Percentiles rank a stretch among this genome's conserved stretches.
Evolutionary conservation across 2,797 vertebrate genomes (phyloP).

Genomic region (Rhinella marina): DNA sequence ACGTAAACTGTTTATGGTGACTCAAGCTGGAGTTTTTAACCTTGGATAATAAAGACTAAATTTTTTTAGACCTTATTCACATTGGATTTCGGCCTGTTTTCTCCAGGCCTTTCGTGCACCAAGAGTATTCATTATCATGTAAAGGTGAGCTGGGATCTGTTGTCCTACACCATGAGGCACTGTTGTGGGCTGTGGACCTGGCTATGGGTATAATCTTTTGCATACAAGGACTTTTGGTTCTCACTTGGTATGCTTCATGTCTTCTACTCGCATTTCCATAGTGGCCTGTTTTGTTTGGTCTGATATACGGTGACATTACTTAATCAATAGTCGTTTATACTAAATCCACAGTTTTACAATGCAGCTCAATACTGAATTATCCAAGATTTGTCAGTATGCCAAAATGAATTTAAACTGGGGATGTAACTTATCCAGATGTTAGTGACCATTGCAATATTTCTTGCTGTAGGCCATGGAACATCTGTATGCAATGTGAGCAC

Average conservation of each 20-base stretch:
- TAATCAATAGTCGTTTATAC: conserved; percentile 21
- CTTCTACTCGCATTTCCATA: background rate
- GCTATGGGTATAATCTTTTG: background rate
- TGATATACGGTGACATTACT: conserved; percentile 11
- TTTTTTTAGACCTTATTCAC: no score
- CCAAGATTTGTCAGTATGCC: background rate
- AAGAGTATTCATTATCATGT: no score
- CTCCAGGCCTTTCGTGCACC: no score
- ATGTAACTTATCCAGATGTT: background rate
- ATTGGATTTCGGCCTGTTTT: no score
- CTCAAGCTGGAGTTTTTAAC: no score
- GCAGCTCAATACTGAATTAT: background rate
- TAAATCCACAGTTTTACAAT: background rate
- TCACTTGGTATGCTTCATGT: background rate
- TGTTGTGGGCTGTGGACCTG: background rate
- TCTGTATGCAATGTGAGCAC: background rate
- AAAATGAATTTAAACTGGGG: background rate
- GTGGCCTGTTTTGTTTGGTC: background rate
- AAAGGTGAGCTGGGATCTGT: background rate
- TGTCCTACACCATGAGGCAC: background rate
- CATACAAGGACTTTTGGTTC: background rate
- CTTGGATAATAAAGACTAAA: no score
- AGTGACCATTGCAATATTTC: background rate
- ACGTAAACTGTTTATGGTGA: no score
- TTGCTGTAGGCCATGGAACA: no score